Conservation (phyloP, 2,113 vertebrate species). For the Aspidoscelis tigris region DNA sequence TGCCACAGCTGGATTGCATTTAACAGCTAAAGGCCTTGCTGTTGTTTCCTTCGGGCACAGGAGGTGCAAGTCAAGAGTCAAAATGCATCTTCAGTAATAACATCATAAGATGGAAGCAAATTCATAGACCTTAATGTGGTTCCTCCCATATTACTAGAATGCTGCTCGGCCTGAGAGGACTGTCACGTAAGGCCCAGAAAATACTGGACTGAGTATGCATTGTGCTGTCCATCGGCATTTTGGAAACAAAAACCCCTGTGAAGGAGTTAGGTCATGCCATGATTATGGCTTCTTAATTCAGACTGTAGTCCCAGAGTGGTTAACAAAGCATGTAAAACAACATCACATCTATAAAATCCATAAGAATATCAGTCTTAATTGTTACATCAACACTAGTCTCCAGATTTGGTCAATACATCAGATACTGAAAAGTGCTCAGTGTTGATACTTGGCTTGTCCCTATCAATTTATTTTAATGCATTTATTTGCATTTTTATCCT, state of each 20-base stretch:
- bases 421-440: too few species aligned
- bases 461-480: too few species aligned
- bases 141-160: not conserved
- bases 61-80: constrained; percentile 15
- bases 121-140: not conserved
- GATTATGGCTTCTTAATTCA: not conserved
- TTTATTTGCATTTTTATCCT: too few species aligned
- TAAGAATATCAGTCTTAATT: too few species aligned
- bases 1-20: constrained; percentile 36
- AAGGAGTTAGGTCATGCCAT: not conserved
- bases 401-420: too few species aligned
- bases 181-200: not conserved
- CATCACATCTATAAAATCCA: too few species aligned
- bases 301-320: too few species aligned
- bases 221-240: not conserved
- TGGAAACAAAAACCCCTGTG: not conserved
- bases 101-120: constrained; percentile 1
- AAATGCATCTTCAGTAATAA: not conserved
- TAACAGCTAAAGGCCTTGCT: constrained; percentile 18
- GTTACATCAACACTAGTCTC: too few species aligned
- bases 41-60: not conserved
- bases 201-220: not conserved
- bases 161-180: not conserved
- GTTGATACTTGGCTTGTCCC: too few species aligned
- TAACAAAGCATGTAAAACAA: too few species aligned